These are phyloP conservation scores for Malaclemys terrapin DNA, from an alignment of 2,113 vertebrate species.

Conservation along the genomic window DNA sequence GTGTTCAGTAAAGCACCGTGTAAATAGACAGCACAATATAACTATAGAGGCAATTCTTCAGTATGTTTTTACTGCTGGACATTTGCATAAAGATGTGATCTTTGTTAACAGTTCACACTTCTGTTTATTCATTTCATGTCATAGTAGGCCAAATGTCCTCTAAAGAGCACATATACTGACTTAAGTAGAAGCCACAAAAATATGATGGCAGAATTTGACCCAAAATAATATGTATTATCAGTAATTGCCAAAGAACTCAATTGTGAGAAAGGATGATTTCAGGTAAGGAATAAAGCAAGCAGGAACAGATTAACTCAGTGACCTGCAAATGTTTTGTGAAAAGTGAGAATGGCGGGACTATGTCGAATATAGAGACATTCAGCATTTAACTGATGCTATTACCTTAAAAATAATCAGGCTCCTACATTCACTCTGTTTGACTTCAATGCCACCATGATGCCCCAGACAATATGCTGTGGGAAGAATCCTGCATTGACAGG, in stretches of 20 bases:
- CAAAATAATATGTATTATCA: background rate
- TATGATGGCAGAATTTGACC: background rate
- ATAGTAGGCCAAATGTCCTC: slow-evolving; percentile 1
- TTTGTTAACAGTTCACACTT: background rate
- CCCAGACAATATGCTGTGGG: background rate
- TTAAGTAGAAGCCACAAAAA: accelerated
- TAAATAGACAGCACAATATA: background rate
- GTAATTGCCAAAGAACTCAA: background rate
- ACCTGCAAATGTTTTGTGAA: background rate
- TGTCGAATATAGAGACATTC: background rate
- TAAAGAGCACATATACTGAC: background rate
- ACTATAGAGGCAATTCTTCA: slow-evolving; percentile 2
- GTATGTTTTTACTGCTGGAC: background rate
- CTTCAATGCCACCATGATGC: background rate
- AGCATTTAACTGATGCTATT: background rate
- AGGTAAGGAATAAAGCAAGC: background rate
- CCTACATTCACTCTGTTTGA: background rate
- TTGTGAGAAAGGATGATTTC: slow-evolving; percentile 1
- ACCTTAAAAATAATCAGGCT: background rate
- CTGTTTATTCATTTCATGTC: background rate
- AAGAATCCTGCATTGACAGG: background rate
- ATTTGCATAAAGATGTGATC: background rate
- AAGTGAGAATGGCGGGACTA: background rate
- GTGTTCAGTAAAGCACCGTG: background rate
- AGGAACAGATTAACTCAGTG: background rate